Base-by-base conservation (phyloP, 37 sponge, comb jelly and placozoan genomes). In the Beroe ovata region DNA sequence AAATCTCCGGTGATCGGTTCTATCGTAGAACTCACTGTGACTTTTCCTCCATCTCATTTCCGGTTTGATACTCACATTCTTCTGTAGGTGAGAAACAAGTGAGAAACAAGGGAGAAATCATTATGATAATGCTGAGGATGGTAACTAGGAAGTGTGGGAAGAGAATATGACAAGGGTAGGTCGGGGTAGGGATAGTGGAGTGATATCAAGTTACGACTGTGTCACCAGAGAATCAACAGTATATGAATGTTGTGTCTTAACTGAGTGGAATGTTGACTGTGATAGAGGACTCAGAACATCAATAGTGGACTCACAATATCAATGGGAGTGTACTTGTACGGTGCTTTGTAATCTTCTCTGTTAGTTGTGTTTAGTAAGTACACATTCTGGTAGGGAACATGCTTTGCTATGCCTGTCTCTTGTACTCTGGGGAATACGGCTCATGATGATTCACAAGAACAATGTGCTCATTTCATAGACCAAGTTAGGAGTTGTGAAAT, bases 21-120 rank as follows among this genome's bases (percentile, higher is more conserved):
- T 91, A 66, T 96, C 95, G 16, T 94, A 91, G 30, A 96, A 93
- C 88, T 93, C 91, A 21, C 54, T 92, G 77, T 41, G 90, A 29
- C 19, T 38, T 64, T 89, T 88, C 69, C 60, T 60, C 90, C 88
- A 59, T 0, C 16, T 71, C 29, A 29, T 60, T 22, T 36, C 58
- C 21, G 59, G 64, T 16, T 89, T 47, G 40, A 63, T 89, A 29
- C 69, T 32, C 69, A 42, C 64, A 23, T 64, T 89, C 28, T 64
- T 59, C 84, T 77, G 47, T 8, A 0, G 33, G n/a, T n/a, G n/a
- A n/a, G n/a, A n/a, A n/a, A n/a, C n/a, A n/a, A n/a, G n/a, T n/a
- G n/a, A n/a, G n/a, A n/a, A n/a, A n/a, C n/a, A n/a, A n/a, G n/a
- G n/a, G n/a, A n/a, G n/a, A n/a, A n/a, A n/a, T n/a, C n/a, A n/a